phyloP scores from a whole-genome alignment of 2,797 vertebrate genomes.

The Mus spretus region DNA sequence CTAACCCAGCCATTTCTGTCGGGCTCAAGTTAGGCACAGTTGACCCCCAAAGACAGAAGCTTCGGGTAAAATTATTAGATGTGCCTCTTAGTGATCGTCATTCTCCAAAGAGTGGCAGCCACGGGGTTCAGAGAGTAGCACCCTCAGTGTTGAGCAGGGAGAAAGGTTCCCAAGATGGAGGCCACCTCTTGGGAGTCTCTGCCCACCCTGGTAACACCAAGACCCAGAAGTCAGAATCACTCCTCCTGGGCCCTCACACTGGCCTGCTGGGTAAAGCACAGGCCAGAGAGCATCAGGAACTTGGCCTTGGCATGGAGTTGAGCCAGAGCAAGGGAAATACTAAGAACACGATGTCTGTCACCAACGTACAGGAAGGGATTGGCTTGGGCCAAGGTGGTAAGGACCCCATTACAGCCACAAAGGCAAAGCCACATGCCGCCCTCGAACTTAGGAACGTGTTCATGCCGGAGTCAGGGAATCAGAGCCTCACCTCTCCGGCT shows the following conservation, averaged over 20 bases:
- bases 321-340: fast-evolving
- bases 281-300: not conserved
- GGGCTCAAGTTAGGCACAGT: constrained; percentile 10
- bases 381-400: fast-evolving
- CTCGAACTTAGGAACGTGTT: not conserved
- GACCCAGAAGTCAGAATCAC: not conserved
- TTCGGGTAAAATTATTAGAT: not conserved
- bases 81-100: constrained; percentile 40
- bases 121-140: not conserved
- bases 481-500: constrained; percentile 23
- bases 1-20: not conserved
- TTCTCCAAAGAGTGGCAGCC: not conserved
- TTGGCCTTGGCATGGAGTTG: fast-evolving
- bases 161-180: not conserved
- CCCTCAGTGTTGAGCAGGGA: not conserved
- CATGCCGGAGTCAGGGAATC: not conserved
- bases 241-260: not conserved
- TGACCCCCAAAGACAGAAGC: constrained; percentile 37
- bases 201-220: not conserved
- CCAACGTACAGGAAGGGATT: fast-evolving
- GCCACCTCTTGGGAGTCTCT: not conserved
- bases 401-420: fast-evolving
- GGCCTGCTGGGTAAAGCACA: not conserved
- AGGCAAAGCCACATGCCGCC: not conserved
- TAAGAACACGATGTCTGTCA: fast-evolving